A percentile compares a stretch with the other conserved stretches of the same genome.
Conservation (phyloP, 2,888 invertebrate species). For the Oscheius sp. region DNA sequence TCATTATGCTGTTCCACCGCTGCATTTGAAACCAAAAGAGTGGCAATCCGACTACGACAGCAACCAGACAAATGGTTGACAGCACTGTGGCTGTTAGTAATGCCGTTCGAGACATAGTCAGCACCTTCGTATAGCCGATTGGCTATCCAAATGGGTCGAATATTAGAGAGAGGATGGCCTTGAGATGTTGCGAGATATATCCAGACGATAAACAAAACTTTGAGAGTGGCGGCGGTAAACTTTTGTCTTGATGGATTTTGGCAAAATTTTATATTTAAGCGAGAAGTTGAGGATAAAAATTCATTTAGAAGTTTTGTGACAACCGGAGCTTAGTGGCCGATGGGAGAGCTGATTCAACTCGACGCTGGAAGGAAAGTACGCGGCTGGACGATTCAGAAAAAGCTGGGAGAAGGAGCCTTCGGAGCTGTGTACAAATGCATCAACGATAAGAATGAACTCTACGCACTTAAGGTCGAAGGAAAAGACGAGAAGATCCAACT, state of each 20-base stretch:
- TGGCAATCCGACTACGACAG: conserved; percentile 45
- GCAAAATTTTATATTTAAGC: too few species aligned
- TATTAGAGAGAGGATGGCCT: not conserved
- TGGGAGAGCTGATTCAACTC: conserved; percentile 61
- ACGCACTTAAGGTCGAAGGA: conserved; percentile 61
- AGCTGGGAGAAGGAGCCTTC: conserved; percentile 64
- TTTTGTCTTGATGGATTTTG: too few species aligned
- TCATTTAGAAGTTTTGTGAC: too few species aligned
- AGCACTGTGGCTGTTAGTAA: conserved; percentile 41
- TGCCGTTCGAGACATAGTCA: not conserved
- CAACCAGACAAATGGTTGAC: conserved; percentile 44
- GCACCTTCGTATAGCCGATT: not conserved
- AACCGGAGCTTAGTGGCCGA: too few species aligned
- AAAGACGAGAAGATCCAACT: conserved; percentile 59
- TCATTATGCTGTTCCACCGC: conserved; percentile 46
- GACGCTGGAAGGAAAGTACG: conserved; percentile 56
- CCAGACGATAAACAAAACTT: too few species aligned
- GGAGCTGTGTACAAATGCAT: conserved; percentile 62
- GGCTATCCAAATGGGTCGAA: too few species aligned
- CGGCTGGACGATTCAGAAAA: conserved; percentile 59
- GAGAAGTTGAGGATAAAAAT: not conserved
- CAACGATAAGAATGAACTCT: conserved; percentile 54
- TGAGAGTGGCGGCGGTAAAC: too few species aligned
- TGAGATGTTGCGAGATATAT: not conserved
- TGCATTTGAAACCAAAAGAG: conserved; percentile 53